A percentile compares a stretch with the other conserved stretches of the same genome.
Evolutionary conservation across 2,797 vertebrate species (phyloP).

Genomic region (Coregonus sp.): DNA sequence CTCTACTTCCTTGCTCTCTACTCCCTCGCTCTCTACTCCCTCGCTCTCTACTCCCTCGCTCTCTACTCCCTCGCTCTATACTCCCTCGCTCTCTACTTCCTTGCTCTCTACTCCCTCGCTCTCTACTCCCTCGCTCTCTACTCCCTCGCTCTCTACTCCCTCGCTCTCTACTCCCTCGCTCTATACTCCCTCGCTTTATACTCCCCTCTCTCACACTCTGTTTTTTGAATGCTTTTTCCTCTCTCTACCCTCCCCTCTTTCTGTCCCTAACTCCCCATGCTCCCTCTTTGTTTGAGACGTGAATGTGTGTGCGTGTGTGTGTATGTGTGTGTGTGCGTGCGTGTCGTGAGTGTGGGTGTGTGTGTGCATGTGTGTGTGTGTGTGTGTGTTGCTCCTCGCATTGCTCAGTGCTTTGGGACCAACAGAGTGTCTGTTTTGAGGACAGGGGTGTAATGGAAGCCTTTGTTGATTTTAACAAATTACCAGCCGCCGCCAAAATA

Average conservation of each 20-base stretch:
- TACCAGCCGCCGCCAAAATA: constrained; percentile 95
- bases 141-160: no score
- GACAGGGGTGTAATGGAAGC: constrained; percentile 94
- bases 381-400: constrained; percentile 43
- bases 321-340: no score
- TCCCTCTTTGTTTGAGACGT: constrained; percentile 22
- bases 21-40: no score
- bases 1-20: neutral
- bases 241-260: neutral
- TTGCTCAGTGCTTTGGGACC: constrained; percentile 79
- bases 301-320: neutral
- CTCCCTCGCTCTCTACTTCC: no score
- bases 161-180: no score
- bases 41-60: no score
- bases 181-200: no score
- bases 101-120: no score
- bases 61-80: no score
- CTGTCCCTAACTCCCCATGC: neutral
- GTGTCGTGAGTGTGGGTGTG: constrained; percentile 44
- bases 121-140: no score
- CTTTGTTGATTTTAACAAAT: constrained; percentile 99
- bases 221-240: neutral
- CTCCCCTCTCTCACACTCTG: neutral
- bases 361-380: constrained; percentile 30
- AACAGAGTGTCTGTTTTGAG: constrained; percentile 89